Evolutionary conservation across 2,797 vertebrate genomes (phyloP).

Genomic region (Etheostoma nigrum): DNA sequence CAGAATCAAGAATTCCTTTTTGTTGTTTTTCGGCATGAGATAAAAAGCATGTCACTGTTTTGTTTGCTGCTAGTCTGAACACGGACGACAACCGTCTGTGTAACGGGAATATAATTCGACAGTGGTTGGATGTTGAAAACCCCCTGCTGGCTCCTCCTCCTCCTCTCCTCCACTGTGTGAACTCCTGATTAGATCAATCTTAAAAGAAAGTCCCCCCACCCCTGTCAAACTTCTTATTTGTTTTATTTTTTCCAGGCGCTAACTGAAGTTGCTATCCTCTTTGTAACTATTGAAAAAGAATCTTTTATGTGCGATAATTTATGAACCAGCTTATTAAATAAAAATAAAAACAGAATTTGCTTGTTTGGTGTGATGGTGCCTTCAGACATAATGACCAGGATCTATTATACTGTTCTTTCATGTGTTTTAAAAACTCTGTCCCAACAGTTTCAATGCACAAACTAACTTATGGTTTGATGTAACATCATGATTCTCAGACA

Average conservation of each 20-base stretch:
- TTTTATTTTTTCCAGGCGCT: constrained; percentile 66
- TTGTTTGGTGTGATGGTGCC: constrained; percentile 18
- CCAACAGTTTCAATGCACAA: background rate
- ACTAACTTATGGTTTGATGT: background rate
- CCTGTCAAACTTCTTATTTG: constrained; percentile 34
- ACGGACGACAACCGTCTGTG: background rate
- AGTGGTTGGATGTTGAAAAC: constrained; percentile 27
- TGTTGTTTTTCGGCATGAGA: constrained; percentile 41
- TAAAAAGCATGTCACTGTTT: constrained; percentile 51
- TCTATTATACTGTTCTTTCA: background rate
- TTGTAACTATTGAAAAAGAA: constrained; percentile 89
- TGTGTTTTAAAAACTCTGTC: background rate
- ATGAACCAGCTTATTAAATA: constrained; percentile 97
- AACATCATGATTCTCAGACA: background rate
- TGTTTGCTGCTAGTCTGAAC: constrained; percentile 67
- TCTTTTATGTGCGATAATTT: constrained; percentile 98
- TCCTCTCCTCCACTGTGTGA: constrained; percentile 26
- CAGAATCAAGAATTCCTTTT: constrained; percentile 34
- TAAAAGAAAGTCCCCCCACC: background rate
- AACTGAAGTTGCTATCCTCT: constrained; percentile 78
- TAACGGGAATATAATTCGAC: background rate
- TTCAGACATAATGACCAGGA: background rate
- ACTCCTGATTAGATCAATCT: constrained; percentile 28
- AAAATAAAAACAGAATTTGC: constrained; percentile 82
- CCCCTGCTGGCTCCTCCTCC: background rate